Base-by-base conservation (phyloP, 37 sponge, comb jelly and placozoan genomes). In the Aplysina aerophoba region DNA sequence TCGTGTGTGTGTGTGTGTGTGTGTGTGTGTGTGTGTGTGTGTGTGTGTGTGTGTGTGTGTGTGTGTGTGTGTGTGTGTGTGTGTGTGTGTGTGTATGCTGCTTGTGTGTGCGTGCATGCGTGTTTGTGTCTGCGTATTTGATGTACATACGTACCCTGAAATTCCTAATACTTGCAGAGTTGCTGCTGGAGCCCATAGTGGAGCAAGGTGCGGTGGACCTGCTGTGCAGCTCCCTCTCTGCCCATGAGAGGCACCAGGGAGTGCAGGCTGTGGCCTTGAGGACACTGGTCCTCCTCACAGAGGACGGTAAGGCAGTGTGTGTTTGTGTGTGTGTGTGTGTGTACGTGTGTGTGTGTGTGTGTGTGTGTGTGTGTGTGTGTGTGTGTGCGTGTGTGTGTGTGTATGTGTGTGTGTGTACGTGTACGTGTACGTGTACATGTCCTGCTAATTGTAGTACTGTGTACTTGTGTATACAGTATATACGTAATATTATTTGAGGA, bases 51-150 rank as follows among this genome's bases (percentile, higher is more conserved):
- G n/a, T n/a, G n/a, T n/a, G n/a, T 61, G 34, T 59, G 34, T 15
- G 62, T 35, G 66, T 63, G 41, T 38, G 40, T 63, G 28, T 82
- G 67, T 28, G 13, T 61, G 15, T 31, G 41, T 85, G 73, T 57
- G 66, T 58, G 85, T 84, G 56, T 31, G 28, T 84, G 58, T 50
- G 12, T 56, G n/a, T n/a, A n/a, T n/a, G n/a, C n/a, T n/a, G n/a
- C n/a, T n/a, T n/a, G n/a, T n/a, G 5, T 27, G 39, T 73, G 64
- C 8, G 28, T 37, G 27, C 59, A 40, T 74, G 6, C 35, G 37
- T 60, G 36, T 40, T 19, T 72, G 59, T 53, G 35, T 50, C 19
- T n/a, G n/a, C n/a, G n/a, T n/a, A n/a, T n/a, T n/a, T n/a, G n/a
- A n/a, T n/a, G n/a, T n/a, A n/a, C n/a, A n/a, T n/a, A n/a, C n/a